These are phyloP conservation scores for Leptothorax acervorum DNA, from an alignment of 2,888 invertebrate species.

Conservation along the genomic window DNA sequence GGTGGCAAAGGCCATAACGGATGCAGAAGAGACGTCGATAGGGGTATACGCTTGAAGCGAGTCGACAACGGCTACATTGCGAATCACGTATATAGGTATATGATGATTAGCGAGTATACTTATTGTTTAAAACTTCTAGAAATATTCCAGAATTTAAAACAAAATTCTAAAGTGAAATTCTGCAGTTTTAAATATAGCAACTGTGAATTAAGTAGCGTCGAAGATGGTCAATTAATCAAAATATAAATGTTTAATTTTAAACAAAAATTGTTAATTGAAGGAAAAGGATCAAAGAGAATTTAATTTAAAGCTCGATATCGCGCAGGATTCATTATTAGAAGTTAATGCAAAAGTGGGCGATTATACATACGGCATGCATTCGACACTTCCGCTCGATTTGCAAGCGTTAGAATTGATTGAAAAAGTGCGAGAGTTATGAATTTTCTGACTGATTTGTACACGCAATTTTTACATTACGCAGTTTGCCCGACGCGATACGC, in stretches of 20 bases:
- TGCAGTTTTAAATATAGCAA: not conserved
- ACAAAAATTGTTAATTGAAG: not conserved
- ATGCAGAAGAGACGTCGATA: not conserved
- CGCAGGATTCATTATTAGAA: not conserved
- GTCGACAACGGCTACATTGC: conserved; percentile 39
- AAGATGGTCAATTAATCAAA: not conserved
- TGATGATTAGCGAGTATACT: not conserved
- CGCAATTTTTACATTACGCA: not conserved
- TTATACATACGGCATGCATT: not conserved
- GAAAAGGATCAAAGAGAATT: not conserved
- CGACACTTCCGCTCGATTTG: not conserved
- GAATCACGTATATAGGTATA: conserved; percentile 32
- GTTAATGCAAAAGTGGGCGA: too few relatives aligned
- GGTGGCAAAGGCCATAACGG: conserved; percentile 19
- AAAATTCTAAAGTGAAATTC: not conserved
- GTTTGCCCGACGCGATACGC: not conserved
- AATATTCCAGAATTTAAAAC: not conserved
- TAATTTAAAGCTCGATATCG: not conserved
- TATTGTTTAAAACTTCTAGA: not conserved
- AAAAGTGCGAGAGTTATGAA: not conserved
- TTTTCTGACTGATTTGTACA: conserved; percentile 4
- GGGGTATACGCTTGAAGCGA: conserved; percentile 27
- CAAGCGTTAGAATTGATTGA: not conserved
- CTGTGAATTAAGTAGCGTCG: not conserved
- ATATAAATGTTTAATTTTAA: conserved; percentile 1